Evolutionary conservation across 2,888 invertebrate genomes (phyloP), one percentile per base, ranked within the genome.

Genomic region (Eustalomyia histrio): DNA sequence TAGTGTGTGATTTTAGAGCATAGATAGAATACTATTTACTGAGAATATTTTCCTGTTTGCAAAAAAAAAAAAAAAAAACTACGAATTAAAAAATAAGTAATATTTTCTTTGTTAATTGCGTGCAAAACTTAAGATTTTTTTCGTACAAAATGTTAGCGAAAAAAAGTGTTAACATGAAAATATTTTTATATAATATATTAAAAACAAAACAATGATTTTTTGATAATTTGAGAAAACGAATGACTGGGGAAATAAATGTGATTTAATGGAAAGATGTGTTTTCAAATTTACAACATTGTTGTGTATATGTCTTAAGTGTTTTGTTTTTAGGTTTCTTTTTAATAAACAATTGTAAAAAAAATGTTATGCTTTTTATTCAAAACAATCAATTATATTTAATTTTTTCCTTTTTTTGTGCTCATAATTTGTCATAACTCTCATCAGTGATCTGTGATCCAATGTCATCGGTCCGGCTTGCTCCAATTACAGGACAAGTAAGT

Each of bases 21-120:
- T 10, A 39, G 78, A 81, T 75, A 78, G 74, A 57, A 50, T 52
- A 52, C 39, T 33, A 71, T 78, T 78, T 71, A 72, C 65, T 67
- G 57, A 75, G 67, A 75, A 78, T 63, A 73, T 67, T 71, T 74
- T 71, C 58, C 65, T 52, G 72, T 72, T 60, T 35, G 10, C 4
- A 18, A 18, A 6, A 17, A 47, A 1, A 3, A 33, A 57, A 18
- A 29, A 18, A 61, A 1, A 52, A 64, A 52, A 64, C 12, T 12
- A n/a, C 29, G n/a, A 39, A 47, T 39, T n/a, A 73, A 60, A 76
- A 69, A 47, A 3, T 3, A 65, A 73, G 53, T 21, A 43, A 60
- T 69, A 58, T 61, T 73, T 60, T 43, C 71, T 65, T 67, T 10
- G 67, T 74, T 43, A 81, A 78, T 81, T 81, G 81, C 81, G 75